Evolutionary conservation across 2,113 vertebrate species (phyloP), one percentile per base, ranked within the genome.

Genomic region (Myotis davidii): DNA sequence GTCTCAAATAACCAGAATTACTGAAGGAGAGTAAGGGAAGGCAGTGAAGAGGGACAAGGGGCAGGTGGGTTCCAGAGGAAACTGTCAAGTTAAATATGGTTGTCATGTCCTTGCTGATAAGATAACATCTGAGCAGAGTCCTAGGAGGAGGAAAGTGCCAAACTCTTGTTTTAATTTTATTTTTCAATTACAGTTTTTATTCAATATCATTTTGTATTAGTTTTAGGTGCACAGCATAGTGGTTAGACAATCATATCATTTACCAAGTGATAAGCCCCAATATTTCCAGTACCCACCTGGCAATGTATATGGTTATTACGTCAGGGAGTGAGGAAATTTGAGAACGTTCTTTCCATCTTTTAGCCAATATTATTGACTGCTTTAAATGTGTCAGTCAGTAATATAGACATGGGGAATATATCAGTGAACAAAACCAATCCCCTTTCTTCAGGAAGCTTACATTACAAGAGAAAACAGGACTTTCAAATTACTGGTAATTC

Each of bases 1-100:
- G 9, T 4, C 5, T 17, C 50, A n/a, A 42, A 52, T 73, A 59
- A 54, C 8, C 34, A 2, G 6, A 88, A 13, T 27, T 42, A 5
- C 7, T 82, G 8, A 5, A 29, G 11, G 18, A 87, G 32, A 11
- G 20, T 18, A 3, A 29, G 17, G 48, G 52, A 61, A 83, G 10
- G 4, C 1, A 32, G 6, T 1, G 5, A 89, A 25, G 32, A 3
- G 8, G 29, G 8, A 23, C 4, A 2, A 32, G 3, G 32, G 9
- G 3, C 20, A 59, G 42, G 9, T 12, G 9, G 16, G 2, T 42
- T 86, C 37, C 23, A 39, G 16, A 56, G 10, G 17, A 48, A 42
- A 59, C 6, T 34, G 2, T 4, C 27, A 23, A 70, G 74, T 82
- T 61, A 42, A 88, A 91, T 3, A 29, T 16, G 3, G 11, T 32